Percentiles rank a stretch among this genome's conserved stretches.
phyloP scores from a whole-genome alignment of 2,113 vertebrate genomes.

The Heteronetta atricapilla region DNA sequence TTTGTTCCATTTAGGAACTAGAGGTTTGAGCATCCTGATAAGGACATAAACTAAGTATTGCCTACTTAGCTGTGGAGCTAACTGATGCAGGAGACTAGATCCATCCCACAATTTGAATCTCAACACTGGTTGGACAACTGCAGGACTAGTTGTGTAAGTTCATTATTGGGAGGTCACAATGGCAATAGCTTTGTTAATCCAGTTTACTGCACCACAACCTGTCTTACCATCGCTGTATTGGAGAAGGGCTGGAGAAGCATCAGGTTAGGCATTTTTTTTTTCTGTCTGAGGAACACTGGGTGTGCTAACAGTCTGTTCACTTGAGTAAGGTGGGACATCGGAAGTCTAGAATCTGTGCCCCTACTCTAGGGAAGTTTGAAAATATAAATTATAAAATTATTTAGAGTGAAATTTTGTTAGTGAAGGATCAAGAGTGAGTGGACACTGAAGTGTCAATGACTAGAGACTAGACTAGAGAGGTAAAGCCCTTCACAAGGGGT shows the following conservation, averaged over 20 bases:
- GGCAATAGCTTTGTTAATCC: background rate
- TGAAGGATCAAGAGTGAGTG: background rate
- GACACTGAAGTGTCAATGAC: background rate
- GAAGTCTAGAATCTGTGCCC: background rate
- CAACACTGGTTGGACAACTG: background rate
- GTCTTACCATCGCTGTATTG: background rate
- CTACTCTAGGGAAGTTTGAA: background rate
- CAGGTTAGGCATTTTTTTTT: background rate
- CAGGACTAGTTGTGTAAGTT: background rate
- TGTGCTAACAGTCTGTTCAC: background rate
- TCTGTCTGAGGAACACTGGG: background rate
- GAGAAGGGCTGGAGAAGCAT: background rate
- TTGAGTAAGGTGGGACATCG: background rate
- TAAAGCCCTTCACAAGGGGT: background rate
- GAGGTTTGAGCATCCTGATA: background rate
- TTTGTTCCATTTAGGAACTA: background rate
- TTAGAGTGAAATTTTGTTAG: background rate
- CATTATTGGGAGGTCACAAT: background rate
- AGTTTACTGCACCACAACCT: background rate
- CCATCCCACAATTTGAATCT: background rate
- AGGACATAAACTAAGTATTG: background rate
- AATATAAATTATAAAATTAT: background rate
- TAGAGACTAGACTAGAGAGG: background rate
- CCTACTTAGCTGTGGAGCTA: background rate
- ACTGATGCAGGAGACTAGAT: background rate